A percentile compares a stretch with the other conserved stretches of the same genome.
These are phyloP conservation scores for Koerneria pararmatus DNA, from an alignment of 2,888 invertebrate species.

Conservation along the genomic window DNA sequence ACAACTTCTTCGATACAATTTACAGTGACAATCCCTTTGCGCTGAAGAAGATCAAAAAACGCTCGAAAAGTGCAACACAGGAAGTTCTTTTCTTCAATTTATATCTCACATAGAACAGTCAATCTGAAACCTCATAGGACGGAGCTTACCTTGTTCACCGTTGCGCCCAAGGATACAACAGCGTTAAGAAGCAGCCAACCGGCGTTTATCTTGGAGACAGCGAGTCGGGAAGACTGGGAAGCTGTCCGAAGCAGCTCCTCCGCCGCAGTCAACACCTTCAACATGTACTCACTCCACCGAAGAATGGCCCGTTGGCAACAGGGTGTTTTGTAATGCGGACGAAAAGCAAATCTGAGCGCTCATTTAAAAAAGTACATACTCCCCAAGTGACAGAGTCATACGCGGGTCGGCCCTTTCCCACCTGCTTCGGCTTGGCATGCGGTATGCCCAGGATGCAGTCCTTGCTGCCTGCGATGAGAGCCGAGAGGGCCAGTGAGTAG, in stretches of 20 bases:
- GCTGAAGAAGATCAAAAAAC: too few species aligned
- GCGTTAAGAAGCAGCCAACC: conserved; percentile 96
- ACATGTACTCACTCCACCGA: neutral
- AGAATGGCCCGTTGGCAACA: too few species aligned
- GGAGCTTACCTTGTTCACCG: conserved; percentile 29
- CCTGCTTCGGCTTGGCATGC: conserved; percentile 85
- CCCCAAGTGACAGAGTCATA: neutral
- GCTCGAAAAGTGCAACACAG: too few species aligned
- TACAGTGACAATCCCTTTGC: too few species aligned
- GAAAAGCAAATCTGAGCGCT: too few species aligned
- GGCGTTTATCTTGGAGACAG: conserved; percentile 88
- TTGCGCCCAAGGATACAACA: conserved; percentile 80
- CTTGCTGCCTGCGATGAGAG: conserved; percentile 81
- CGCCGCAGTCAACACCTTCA: conserved; percentile 82
- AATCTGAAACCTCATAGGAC: too few species aligned
- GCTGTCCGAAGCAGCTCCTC: conserved; percentile 92
- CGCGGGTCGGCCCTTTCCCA: conserved; percentile 59
- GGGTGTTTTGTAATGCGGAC: too few species aligned
- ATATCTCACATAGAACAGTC: neutral
- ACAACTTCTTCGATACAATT: too few species aligned
- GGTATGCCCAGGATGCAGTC: conserved; percentile 88
- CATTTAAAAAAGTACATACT: conserved; percentile 10
- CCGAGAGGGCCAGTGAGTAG: conserved; percentile 87
- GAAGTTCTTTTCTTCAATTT: neutral
- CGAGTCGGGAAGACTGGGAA: conserved; percentile 89